phyloP scores from a whole-genome alignment of 1,140 invertebrate genomes.

The Apocrypta bakeri region DNA sequence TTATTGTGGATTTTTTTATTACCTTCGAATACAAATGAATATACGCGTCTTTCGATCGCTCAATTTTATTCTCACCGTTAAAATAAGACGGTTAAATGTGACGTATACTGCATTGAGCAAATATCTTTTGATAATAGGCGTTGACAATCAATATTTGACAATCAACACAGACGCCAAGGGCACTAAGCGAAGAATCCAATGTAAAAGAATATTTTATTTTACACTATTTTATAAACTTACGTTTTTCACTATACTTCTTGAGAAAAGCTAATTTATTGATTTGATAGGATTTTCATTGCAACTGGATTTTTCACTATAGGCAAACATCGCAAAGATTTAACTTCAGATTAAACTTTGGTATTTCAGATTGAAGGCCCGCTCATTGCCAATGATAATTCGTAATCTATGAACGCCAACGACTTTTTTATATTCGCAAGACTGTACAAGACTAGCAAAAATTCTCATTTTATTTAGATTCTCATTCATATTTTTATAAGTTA shows the following conservation, averaged over 20 bases:
- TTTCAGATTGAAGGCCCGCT: slow-evolving; percentile 6
- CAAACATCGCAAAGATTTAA: background rate
- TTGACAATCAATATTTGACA: slow-evolving; percentile 25
- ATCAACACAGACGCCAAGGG: slow-evolving; percentile 30
- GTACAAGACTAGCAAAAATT: slow-evolving; percentile 42
- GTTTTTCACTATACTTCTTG: too few relatives aligned
- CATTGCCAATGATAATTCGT: slow-evolving; percentile 12
- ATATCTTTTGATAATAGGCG: slow-evolving; percentile 43
- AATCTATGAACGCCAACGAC: background rate
- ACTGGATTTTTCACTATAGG: slow-evolving; percentile 17
- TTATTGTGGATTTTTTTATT: background rate
- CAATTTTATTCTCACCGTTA: slow-evolving; percentile 46
- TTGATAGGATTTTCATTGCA: background rate
- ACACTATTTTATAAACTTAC: background rate
- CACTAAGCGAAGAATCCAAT: slow-evolving; percentile 27
- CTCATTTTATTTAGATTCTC: slow-evolving; percentile 9
- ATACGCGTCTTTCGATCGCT: background rate
- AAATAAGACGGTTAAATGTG: slow-evolving; percentile 44
- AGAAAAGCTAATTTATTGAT: too few relatives aligned
- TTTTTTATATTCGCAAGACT: background rate
- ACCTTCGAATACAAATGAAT: background rate
- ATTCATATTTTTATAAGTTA: too few relatives aligned
- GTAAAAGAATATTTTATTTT: background rate
- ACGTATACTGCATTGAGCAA: slow-evolving; percentile 41
- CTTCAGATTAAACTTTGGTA: background rate